Percentiles rank a stretch among this genome's conserved stretches.
phyloP scores from a whole-genome alignment of 2,888 invertebrate genomes.

The Pecten maximus region DNA sequence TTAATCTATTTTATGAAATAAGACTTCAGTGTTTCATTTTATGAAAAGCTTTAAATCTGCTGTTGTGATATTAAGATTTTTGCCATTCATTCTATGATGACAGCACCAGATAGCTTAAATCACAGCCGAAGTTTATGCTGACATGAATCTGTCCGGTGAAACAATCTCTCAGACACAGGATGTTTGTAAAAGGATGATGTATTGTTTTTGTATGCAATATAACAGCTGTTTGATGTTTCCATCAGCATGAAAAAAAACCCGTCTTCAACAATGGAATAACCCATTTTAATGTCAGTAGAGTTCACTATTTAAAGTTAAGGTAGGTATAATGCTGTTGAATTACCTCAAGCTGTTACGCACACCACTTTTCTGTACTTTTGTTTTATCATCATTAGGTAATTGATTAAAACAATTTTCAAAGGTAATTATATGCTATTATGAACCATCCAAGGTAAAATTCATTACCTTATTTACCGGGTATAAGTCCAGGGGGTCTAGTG shows the following conservation, averaged over 20 bases:
- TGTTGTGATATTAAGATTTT: neutral
- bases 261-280: neutral
- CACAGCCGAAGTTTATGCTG: neutral
- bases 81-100: neutral
- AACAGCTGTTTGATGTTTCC: neutral
- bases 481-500: too few species aligned
- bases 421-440: too few species aligned
- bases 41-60: too few species aligned
- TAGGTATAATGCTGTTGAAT: neutral
- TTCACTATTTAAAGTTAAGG: neutral
- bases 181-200: constrained; percentile 6
- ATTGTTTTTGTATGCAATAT: neutral
- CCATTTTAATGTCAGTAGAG: neutral
- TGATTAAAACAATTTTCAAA: neutral
- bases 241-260: neutral
- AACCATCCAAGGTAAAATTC: too few species aligned
- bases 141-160: neutral
- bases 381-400: neutral
- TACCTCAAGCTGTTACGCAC: neutral
- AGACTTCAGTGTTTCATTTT: too few species aligned
- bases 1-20: too few species aligned
- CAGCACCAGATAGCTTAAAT: neutral
- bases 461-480: too few species aligned
- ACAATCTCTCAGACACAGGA: neutral
- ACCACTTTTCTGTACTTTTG: neutral